Conservation (phyloP, 2,797 vertebrate species). For the Amblyopsis hoosieri region DNA sequence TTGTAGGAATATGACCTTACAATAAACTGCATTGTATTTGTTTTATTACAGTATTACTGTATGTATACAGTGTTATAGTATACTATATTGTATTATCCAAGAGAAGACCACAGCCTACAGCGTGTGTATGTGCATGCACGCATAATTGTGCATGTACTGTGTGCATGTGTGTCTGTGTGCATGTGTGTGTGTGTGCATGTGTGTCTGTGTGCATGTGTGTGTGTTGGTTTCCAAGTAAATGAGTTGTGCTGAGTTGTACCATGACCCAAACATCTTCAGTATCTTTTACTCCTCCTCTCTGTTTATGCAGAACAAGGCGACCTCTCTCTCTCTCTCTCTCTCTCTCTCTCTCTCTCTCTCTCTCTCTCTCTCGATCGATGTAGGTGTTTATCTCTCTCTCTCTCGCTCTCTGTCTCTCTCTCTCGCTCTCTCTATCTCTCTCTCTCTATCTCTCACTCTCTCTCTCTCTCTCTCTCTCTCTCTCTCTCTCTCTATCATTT, state of each 20-base stretch:
- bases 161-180: conserved; percentile 15
- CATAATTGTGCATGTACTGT: conserved; percentile 21
- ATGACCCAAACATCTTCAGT: conserved; percentile 51
- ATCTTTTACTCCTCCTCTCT: conserved; percentile 22
- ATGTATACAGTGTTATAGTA: too few species aligned
- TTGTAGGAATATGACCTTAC: too few species aligned
- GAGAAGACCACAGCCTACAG: too few species aligned
- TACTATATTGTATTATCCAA: too few species aligned
- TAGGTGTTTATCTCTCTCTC: background rate
- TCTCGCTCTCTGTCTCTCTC: background rate
- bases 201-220: background rate
- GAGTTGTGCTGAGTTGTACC: conserved; percentile 58
- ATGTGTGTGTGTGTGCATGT: background rate
- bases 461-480: background rate
- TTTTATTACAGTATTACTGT: too few species aligned
- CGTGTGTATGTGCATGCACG: conserved; percentile 7
- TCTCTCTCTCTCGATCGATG: background rate
- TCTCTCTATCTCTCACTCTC: background rate
- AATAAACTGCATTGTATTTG: too few species aligned
- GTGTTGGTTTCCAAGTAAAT: conserved; percentile 13
- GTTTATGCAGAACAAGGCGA: conserved; percentile 31
- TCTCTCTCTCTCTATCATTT: background rate
- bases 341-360: background rate
- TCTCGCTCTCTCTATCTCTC: background rate
- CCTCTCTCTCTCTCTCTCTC: conserved; percentile 8